phyloP scores from a whole-genome alignment of 1,140 invertebrate genomes.

The Drusus annulatus region DNA sequence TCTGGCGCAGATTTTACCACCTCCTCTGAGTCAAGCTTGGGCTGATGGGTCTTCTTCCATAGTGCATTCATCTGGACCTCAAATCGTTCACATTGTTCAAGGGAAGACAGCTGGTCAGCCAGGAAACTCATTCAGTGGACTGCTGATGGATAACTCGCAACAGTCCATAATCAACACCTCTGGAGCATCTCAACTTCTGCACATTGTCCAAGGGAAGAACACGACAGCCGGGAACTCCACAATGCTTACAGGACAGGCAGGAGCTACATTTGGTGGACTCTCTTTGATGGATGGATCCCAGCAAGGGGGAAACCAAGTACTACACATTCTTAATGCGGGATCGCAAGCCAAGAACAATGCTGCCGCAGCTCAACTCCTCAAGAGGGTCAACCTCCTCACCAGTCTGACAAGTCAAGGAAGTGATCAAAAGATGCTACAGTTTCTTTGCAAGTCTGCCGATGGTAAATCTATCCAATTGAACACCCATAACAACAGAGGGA shows the following conservation, averaged over 20 bases:
- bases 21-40: slow-evolving; percentile 65
- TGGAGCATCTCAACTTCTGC: slow-evolving; percentile 66
- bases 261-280: slow-evolving; percentile 63
- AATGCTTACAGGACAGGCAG: slow-evolving; percentile 56
- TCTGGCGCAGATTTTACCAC: slow-evolving; percentile 68
- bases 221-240: slow-evolving; percentile 59
- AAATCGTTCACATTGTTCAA: slow-evolving; percentile 71
- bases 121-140: slow-evolving; percentile 64
- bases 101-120: slow-evolving; percentile 63
- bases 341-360: slow-evolving; percentile 63
- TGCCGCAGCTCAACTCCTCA: slow-evolving; percentile 65
- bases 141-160: slow-evolving; percentile 65
- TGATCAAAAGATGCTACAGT: slow-evolving; percentile 72
- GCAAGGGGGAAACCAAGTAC: slow-evolving; percentile 67
- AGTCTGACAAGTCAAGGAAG: slow-evolving; percentile 70
- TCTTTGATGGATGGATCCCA: slow-evolving; percentile 68
- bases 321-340: slow-evolving; percentile 69
- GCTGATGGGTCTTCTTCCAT: slow-evolving; percentile 61
- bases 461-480: slow-evolving; percentile 72
- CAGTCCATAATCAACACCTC: slow-evolving; percentile 65
- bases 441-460: slow-evolving; percentile 74
- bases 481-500: slow-evolving; percentile 67
- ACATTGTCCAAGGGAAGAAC: slow-evolving; percentile 69
- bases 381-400: slow-evolving; percentile 69
- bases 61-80: slow-evolving; percentile 61